phyloP scores from a whole-genome alignment of 2,888 invertebrate species.

The Sussaba pulchella region DNA sequence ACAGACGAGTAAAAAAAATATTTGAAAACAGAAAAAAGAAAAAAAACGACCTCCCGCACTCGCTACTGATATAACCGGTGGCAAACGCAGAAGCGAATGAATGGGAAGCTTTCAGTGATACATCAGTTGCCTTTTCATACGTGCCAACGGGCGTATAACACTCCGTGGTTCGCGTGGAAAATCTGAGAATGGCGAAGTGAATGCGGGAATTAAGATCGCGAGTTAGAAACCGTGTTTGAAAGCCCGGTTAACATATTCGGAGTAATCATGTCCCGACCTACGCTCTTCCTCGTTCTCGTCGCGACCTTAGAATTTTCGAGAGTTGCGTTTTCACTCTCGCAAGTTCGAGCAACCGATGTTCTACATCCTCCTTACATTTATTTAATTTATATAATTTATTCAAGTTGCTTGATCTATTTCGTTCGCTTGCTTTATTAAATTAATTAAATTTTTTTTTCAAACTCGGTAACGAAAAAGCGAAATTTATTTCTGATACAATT shows the following conservation, averaged over 20 bases:
- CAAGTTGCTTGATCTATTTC: too few species aligned
- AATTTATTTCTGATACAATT: too few species aligned
- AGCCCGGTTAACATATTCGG: conserved; percentile 28
- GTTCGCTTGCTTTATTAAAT: too few species aligned
- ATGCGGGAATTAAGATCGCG: conserved; percentile 49
- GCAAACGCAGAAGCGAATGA: conserved; percentile 53
- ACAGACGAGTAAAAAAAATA: not conserved
- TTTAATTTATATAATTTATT: too few species aligned
- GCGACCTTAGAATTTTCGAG: conserved; percentile 16
- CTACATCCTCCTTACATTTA: not conserved
- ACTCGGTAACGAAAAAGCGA: too few species aligned
- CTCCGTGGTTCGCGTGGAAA: conserved; percentile 32
- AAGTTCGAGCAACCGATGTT: not conserved
- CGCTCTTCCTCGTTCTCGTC: not conserved
- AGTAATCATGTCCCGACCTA: conserved; percentile 6
- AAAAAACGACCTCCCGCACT: conserved; percentile 23
- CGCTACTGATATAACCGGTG: conserved; percentile 32
- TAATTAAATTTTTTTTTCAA: too few species aligned
- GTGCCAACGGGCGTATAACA: conserved; percentile 5
- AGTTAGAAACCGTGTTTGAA: not conserved
- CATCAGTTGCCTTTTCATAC: conserved; percentile 51
- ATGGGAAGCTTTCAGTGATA: conserved; percentile 53
- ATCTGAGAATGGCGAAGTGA: conserved; percentile 21
- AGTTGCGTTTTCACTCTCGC: conserved; percentile 1
- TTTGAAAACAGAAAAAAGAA: not conserved